A percentile compares a stretch with the other conserved stretches of the same genome.
phyloP scores from a whole-genome alignment of 2,888 invertebrate genomes.

The Phaonia tiefii region DNA sequence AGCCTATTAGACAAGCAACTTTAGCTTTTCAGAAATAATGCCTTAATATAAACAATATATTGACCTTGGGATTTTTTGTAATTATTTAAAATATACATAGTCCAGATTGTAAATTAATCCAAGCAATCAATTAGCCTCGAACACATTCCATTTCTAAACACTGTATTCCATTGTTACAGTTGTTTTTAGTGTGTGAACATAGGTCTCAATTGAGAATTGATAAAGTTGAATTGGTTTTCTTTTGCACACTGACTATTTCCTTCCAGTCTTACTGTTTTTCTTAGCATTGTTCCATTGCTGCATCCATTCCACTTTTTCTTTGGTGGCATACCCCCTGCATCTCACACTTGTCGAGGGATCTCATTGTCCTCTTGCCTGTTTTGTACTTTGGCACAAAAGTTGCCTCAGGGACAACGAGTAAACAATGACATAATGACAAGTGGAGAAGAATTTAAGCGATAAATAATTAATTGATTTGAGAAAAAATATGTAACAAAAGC shows the following conservation, averaged over 20 bases:
- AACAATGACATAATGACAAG: constrained; percentile 80
- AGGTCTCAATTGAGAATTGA: constrained; percentile 78
- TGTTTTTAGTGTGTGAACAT: constrained; percentile 49
- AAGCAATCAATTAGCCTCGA: too few species aligned
- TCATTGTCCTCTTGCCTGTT: constrained; percentile 15
- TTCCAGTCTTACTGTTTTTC: constrained; percentile 40
- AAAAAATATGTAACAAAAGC: constrained; percentile 63
- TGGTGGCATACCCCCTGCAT: constrained; percentile 5
- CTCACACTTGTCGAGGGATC: constrained; percentile 27
- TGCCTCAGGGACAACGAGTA: constrained; percentile 74
- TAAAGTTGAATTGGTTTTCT: constrained; percentile 74
- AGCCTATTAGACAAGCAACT: too few species aligned
- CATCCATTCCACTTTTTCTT: constrained; percentile 51
- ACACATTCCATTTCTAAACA: not conserved
- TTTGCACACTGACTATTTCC: constrained; percentile 49
- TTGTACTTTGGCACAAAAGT: constrained; percentile 62
- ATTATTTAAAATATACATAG: too few species aligned
- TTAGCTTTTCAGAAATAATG: too few species aligned
- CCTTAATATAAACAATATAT: too few species aligned
- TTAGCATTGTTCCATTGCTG: constrained; percentile 24
- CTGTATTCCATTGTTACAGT: not conserved
- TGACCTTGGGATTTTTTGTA: too few species aligned
- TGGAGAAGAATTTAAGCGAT: constrained; percentile 79
- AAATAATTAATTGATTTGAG: constrained; percentile 80
- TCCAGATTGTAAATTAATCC: too few species aligned